Conservation (phyloP, 1,140 invertebrate genomes). For the Liolophura sinensis region DNA sequence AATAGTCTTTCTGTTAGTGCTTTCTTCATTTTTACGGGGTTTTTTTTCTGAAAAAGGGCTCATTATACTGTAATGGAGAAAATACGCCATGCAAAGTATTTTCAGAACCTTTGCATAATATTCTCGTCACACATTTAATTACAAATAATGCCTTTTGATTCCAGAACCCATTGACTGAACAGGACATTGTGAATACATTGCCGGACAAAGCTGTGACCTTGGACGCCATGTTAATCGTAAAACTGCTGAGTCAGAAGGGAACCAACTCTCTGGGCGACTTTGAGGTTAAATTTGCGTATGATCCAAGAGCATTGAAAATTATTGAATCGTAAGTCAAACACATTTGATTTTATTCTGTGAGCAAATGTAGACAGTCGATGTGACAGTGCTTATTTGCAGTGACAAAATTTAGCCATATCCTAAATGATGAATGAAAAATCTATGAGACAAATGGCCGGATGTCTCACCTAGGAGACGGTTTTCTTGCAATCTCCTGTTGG, state of each 20-base stretch:
- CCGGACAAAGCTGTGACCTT: conserved; percentile 59
- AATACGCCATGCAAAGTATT: neutral
- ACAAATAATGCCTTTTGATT: conserved; percentile 8
- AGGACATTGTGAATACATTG: conserved; percentile 52
- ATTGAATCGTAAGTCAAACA: conserved; percentile 57
- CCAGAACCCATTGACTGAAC: conserved; percentile 42
- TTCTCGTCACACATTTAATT: neutral
- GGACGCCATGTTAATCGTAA: conserved; percentile 62
- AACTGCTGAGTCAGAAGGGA: conserved; percentile 58
- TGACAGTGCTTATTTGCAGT: too few relatives aligned
- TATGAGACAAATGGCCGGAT: too few relatives aligned
- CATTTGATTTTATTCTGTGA: too few relatives aligned
- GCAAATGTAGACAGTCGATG: too few relatives aligned
- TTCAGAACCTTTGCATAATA: neutral
- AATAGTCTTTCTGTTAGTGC: neutral
- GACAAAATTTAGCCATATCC: too few relatives aligned
- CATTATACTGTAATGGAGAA: neutral
- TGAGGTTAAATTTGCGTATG: conserved; percentile 62
- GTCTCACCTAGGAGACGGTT: too few relatives aligned
- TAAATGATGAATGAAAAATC: too few relatives aligned
- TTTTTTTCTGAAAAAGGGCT: neutral
- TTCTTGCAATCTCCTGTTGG: too few relatives aligned
- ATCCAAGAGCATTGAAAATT: conserved; percentile 55
- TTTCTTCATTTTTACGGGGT: conserved; percentile 2
- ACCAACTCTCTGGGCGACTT: conserved; percentile 62